Base-by-base conservation (phyloP, 2,888 invertebrate genomes). In the Microctonus brassicae region DNA sequence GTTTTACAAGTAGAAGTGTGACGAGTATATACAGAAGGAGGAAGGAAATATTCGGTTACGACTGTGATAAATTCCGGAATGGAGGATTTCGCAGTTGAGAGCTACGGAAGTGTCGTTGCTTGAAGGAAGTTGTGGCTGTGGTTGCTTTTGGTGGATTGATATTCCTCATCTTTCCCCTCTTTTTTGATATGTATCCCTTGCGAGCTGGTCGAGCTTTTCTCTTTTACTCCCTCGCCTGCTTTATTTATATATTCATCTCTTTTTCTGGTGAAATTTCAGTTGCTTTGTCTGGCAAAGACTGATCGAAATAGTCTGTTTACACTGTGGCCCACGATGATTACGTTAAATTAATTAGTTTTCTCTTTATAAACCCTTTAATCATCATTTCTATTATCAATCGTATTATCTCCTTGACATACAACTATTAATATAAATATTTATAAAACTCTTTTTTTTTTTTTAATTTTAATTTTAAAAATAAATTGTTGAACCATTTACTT, bases 81-180 rank as follows among this genome's bases (percentile, higher is more conserved):
- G 79, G 75, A 80, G 82, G 83, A 86, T 85, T 86, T 83, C 78
- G 84, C 82, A 84, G 86, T 82, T 83, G 84, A 86, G 85, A 85
- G 82, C 83, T 84, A 83, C 83, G 83, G 81, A 81, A 82, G 80
- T 78, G 68, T 73, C 69, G 77, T 57, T 70, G 74, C 73, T 74
- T 72, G 60, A 58, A 61, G 72, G 63, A 78, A 78, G 77, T 75
- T 76, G 77, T 78, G 79, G 78, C 78, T 78, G 80, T 79, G 79
- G 80, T 79, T 80, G 77, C 69, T 68, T 66, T 74, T 75, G 76
- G 73, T 82, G 84, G 84, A 85, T 83, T 84, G 86, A 86, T 86
- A 86, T 85, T 84, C 84, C 84, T 83, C 82, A 83, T 81, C 82
- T 84, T 85, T 81, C 80, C 80, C 81, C 84, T 85, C 82, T 80